Evolutionary conservation across 2,113 vertebrate genomes (phyloP), one percentile per base, ranked within the genome.

Genomic region (Saccopteryx leptura): DNA sequence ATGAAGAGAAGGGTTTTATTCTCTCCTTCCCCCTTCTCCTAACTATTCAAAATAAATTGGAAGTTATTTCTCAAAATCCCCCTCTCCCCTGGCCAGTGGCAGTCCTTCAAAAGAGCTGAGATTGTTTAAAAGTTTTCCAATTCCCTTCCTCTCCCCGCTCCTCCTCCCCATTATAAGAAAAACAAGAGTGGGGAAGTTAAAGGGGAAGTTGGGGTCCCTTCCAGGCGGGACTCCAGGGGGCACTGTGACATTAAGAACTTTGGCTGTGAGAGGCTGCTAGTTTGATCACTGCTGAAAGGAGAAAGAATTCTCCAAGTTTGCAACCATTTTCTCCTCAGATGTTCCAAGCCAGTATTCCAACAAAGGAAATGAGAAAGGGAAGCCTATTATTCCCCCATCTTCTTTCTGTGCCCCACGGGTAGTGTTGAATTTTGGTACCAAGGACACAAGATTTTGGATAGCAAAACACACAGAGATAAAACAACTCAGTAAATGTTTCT

Each of bases 31-130:
- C 60, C 3, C 10, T 97, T 98, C 97, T 97, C 97, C 98, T 97
- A 98, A 96, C 92, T 97, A 93, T 97, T 86, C 9, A 92, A 71
- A 96, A 95, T 88, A 94, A 96, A 65, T 91, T 48, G 98, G 98
- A 98, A 99, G 98, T 98, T 98, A 97, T 96, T 98, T 95, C 91
- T 96, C 91, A 93, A 98, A 98, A 90, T 96, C 97, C 96, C 97
- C 60, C 97, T 68, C 97, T 96, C 96, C 90, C 97, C 98, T 83
- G 97, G 96, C 84, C 96, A 13, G 93, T 52, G 76, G 60, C 23
- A 68, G 90, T 84, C 93, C 95, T 71, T 95, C 93, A 66, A 82
- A 96, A 96, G 80, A 65, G 46, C 89, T 72, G 88, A 68, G 87
- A 74, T 91, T 11, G 94, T 91, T 94, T 68, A 71, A 84, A 65